Evolutionary conservation across 2,888 invertebrate genomes (phyloP).

Genomic region (Sthenelais limicola): DNA sequence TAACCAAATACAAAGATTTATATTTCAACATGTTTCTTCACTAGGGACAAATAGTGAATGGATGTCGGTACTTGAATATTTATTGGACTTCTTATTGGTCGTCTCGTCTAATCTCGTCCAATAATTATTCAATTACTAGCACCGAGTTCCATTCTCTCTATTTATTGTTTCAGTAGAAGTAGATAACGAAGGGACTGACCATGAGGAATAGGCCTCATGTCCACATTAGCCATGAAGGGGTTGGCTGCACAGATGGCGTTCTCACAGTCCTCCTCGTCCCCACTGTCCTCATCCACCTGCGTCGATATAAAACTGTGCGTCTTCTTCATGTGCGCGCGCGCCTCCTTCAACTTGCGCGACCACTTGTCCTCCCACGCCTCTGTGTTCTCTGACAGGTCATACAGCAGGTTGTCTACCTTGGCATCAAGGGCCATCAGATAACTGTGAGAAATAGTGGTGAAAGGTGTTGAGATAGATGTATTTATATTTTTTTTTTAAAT

Average conservation of each 20-base stretch:
- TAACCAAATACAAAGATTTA: too few species aligned
- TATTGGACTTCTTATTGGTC: too few species aligned
- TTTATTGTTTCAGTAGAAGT: not conserved
- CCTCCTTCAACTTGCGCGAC: conserved; percentile 19
- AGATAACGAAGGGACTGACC: conserved; percentile 21
- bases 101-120: not conserved
- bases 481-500: too few species aligned
- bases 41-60: too few species aligned
- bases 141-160: too few species aligned
- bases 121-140: too few species aligned
- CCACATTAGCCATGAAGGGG: conserved; percentile 32
- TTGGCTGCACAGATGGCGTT: conserved; percentile 5
- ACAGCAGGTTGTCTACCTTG: conserved; percentile 36
- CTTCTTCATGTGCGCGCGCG: not conserved
- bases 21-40: too few species aligned
- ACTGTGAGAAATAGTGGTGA: conserved; percentile 6
- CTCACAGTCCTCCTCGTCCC: not conserved
- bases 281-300: not conserved
- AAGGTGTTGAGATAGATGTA: not conserved
- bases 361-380: conserved; percentile 33
- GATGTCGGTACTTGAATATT: too few species aligned
- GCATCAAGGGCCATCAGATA: conserved; percentile 10
- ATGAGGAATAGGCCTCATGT: conserved; percentile 27
- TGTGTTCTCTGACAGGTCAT: conserved; percentile 16
- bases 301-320: not conserved